phyloP scores from a whole-genome alignment of 1,140 invertebrate species.

The Agrilus planipennis region DNA sequence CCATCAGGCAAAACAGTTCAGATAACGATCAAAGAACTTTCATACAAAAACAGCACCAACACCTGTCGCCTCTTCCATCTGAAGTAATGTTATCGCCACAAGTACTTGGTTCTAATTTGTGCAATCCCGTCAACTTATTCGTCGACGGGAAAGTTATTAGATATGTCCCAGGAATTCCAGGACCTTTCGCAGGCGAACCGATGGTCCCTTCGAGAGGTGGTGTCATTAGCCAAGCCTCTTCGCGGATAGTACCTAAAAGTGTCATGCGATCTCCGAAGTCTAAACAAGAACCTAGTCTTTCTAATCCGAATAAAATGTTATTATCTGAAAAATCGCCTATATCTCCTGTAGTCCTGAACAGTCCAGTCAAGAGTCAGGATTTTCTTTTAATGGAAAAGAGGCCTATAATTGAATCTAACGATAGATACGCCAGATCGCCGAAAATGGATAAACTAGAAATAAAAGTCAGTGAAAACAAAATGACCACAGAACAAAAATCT shows the following conservation, averaged over 20 bases:
- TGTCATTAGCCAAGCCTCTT: too few species aligned
- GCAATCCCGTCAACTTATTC: conserved; percentile 51
- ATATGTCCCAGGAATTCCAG: conserved; percentile 76
- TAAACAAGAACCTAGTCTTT: too few species aligned
- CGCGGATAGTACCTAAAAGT: not conserved
- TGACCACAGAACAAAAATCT: not conserved
- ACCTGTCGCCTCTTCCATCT: not conserved
- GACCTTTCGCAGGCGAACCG: conserved; percentile 39
- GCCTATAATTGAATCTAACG: not conserved
- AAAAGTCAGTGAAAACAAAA: conserved; percentile 2
- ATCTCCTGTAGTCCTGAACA: too few species aligned
- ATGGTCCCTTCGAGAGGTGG: too few species aligned
- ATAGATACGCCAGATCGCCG: not conserved
- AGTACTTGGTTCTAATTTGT: conserved; percentile 33
- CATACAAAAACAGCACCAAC: conserved; percentile 1
- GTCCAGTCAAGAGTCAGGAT: too few species aligned
- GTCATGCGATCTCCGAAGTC: too few species aligned
- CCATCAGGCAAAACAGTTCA: too few species aligned
- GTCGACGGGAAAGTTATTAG: conserved; percentile 62
- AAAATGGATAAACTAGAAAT: conserved; percentile 4
- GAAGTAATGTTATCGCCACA: not conserved
- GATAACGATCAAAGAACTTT: too few species aligned
- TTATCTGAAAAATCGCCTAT: not conserved
- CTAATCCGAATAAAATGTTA: too few species aligned
- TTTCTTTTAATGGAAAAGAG: conserved; percentile 1